Evolutionary conservation across 2,888 invertebrate genomes (phyloP).

Genomic region (Bhutanitis thaidina): DNA sequence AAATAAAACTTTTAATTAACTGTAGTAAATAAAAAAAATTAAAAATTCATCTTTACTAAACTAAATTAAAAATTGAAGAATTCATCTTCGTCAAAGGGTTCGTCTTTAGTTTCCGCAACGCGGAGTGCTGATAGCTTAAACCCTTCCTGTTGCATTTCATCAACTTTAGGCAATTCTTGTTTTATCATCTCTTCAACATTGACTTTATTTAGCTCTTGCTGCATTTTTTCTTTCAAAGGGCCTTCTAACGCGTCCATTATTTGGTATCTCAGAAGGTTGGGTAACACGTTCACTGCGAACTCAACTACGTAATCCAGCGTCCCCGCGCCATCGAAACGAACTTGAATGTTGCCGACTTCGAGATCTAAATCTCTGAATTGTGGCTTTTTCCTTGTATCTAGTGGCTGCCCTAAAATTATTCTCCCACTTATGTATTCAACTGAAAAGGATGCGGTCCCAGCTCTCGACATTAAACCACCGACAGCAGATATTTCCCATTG

Average conservation of each 20-base stretch:
- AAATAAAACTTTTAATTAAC: too few species aligned
- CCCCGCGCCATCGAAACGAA: slow-evolving; percentile 91
- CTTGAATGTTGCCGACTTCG: slow-evolving; percentile 91
- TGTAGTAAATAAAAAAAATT: too few species aligned
- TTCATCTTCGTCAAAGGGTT: slow-evolving; percentile 62
- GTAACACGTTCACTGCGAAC: slow-evolving; percentile 88
- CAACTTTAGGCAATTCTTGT: slow-evolving; percentile 83
- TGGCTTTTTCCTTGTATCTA: slow-evolving; percentile 87
- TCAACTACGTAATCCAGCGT: slow-evolving; percentile 91
- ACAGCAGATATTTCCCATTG: slow-evolving; percentile 88
- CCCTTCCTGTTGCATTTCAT: slow-evolving; percentile 75
- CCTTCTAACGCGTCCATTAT: slow-evolving; percentile 92
- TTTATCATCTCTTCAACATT: slow-evolving; percentile 87
- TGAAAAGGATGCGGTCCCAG: slow-evolving; percentile 87
- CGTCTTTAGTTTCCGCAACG: slow-evolving; percentile 32
- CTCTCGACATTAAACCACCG: slow-evolving; percentile 83
- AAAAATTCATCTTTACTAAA: too few species aligned
- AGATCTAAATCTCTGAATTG: slow-evolving; percentile 86
- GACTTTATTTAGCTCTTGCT: slow-evolving; percentile 86
- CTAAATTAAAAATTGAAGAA: slow-evolving; percentile 64
- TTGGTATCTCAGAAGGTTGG: slow-evolving; percentile 91
- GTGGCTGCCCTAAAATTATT: slow-evolving; percentile 84
- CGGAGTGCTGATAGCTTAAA: slow-evolving; percentile 64
- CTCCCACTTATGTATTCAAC: slow-evolving; percentile 88
- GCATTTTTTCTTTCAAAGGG: slow-evolving; percentile 86